A percentile compares a stretch with the other conserved stretches of the same genome.
phyloP scores from a whole-genome alignment of 2,888 invertebrate genomes.

The Pteria penguin region DNA sequence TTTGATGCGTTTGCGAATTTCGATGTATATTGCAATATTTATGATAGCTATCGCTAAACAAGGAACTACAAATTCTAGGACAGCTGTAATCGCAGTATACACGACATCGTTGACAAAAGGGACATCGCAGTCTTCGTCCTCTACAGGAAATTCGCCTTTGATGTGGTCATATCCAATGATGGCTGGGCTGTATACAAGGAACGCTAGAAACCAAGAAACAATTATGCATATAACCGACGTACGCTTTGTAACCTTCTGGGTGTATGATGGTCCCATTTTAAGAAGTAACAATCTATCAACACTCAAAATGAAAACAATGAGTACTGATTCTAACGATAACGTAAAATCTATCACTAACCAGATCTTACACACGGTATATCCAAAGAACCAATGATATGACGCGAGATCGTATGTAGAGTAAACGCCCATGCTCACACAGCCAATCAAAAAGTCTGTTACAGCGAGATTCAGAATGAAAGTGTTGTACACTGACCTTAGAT shows the following conservation, averaged over 20 bases:
- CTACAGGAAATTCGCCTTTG: constrained; percentile 54
- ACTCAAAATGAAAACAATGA: constrained; percentile 63
- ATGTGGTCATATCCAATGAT: constrained; percentile 62
- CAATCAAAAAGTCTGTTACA: constrained; percentile 58
- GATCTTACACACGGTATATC: constrained; percentile 57
- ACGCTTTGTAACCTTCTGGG: constrained; percentile 42
- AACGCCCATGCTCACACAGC: constrained; percentile 59
- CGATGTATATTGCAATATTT: constrained; percentile 53
- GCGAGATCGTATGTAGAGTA: constrained; percentile 58
- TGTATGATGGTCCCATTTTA: constrained; percentile 52
- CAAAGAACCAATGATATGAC: constrained; percentile 59
- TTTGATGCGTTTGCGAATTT: constrained; percentile 49
- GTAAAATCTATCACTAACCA: constrained; percentile 60
- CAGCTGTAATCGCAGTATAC: constrained; percentile 54
- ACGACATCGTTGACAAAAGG: constrained; percentile 54
- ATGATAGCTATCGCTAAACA: constrained; percentile 48
- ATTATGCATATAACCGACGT: constrained; percentile 45
- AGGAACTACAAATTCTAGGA: constrained; percentile 61
- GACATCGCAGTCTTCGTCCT: constrained; percentile 58
- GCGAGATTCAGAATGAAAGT: constrained; percentile 63
- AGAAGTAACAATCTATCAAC: constrained; percentile 60
- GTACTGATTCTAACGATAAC: constrained; percentile 57
- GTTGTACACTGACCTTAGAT: constrained; percentile 56
- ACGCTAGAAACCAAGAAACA: constrained; percentile 57
- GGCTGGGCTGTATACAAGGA: constrained; percentile 59